Conservation (phyloP, 1,140 invertebrate species). For the Drosophila nebulosa region DNA sequence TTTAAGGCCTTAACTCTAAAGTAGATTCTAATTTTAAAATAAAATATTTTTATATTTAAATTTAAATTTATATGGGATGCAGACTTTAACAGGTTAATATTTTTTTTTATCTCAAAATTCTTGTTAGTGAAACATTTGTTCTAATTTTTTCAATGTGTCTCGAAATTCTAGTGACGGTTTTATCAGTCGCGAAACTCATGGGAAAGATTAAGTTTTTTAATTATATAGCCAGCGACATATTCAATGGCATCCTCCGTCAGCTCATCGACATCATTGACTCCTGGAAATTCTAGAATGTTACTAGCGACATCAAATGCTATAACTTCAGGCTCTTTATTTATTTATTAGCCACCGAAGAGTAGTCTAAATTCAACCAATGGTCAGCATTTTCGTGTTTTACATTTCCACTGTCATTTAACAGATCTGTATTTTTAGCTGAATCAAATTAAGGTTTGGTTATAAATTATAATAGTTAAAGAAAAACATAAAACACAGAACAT, state of each 20-base stretch:
- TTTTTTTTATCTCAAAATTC: too few species aligned
- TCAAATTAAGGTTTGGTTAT: neutral
- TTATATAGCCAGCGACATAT: neutral
- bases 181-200: neutral
- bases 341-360: neutral
- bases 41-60: too few species aligned
- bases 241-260: constrained; percentile 6
- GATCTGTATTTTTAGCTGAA: neutral
- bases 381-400: neutral
- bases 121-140: too few species aligned
- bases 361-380: neutral
- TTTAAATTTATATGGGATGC: too few species aligned
- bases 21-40: too few species aligned
- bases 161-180: neutral
- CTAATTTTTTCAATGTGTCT: neutral
- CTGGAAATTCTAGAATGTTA: neutral
- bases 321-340: neutral
- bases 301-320: neutral
- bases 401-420: neutral
- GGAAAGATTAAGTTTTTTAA: neutral
- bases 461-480: neutral
- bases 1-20: too few species aligned
- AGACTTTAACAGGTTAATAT: too few species aligned
- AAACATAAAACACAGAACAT: neutral
- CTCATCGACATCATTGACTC: neutral